Evolutionary conservation across 2,797 vertebrate species (phyloP).

Genomic region (Sparidentex hasta): DNA sequence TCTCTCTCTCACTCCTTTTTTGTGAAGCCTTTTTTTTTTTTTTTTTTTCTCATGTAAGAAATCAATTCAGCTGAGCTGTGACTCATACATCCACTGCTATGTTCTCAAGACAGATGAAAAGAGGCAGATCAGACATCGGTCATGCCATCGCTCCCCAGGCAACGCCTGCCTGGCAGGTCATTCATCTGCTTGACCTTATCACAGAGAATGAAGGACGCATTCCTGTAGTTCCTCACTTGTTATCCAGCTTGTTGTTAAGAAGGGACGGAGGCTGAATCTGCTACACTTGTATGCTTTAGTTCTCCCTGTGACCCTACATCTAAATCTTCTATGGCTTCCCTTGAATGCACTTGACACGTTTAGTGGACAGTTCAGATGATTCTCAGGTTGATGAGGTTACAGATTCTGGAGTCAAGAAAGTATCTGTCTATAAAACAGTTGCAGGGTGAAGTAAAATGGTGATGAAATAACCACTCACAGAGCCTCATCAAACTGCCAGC

Average conservation of each 20-base stretch:
- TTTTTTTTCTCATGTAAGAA: slow-evolving; percentile 10
- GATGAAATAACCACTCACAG: slow-evolving; percentile 13
- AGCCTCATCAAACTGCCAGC: slow-evolving; percentile 1
- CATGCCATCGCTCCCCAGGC: slow-evolving; percentile 49
- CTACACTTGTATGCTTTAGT: neutral
- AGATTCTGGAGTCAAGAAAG: neutral
- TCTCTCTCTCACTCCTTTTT: neutral
- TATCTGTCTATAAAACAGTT: neutral
- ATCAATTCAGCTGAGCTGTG: slow-evolving; percentile 44
- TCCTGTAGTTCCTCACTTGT: slow-evolving; percentile 18
- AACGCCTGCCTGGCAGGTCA: slow-evolving; percentile 42
- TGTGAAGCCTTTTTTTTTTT: neutral
- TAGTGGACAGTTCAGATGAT: neutral
- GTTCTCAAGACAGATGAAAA: slow-evolving; percentile 33
- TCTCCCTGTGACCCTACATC: neutral
- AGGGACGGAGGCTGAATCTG: neutral
- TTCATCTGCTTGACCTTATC: slow-evolving; percentile 66
- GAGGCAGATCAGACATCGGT: slow-evolving; percentile 42
- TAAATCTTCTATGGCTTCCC: neutral
- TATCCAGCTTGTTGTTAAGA: slow-evolving; percentile 1
- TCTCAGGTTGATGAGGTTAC: neutral
- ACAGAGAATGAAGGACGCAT: slow-evolving; percentile 44
- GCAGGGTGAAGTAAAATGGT: neutral
- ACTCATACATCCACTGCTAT: slow-evolving; percentile 25
- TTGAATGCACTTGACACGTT: neutral